Conservation (phyloP, 2,113 vertebrate species). For the Istiophorus platypterus region DNA sequence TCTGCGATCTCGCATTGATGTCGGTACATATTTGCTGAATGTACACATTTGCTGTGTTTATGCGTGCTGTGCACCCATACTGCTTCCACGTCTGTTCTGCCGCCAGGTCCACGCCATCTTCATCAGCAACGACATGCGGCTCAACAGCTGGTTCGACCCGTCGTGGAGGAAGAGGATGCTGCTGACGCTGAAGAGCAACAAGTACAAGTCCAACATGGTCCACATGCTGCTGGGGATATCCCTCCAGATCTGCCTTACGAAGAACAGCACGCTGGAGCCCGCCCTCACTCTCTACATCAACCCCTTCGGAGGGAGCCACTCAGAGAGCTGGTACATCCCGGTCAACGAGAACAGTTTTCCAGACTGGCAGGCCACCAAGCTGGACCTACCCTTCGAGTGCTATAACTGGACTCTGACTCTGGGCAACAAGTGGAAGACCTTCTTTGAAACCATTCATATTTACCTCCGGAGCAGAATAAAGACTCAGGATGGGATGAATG, state of each 20-base stretch:
- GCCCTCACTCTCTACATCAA: constrained; percentile 95
- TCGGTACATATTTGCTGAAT: too few relatives aligned
- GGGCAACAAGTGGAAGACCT: constrained; percentile 98
- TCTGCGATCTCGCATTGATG: too few relatives aligned
- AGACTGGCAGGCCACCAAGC: constrained; percentile 94
- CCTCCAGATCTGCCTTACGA: constrained; percentile 96
- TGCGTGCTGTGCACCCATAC: background rate
- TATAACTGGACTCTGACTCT: constrained; percentile 97
- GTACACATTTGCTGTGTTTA: too few relatives aligned
- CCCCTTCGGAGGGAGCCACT: constrained; percentile 97
- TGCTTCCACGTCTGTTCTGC: constrained; percentile 3
- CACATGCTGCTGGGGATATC: constrained; percentile 97
- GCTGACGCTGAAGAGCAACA: constrained; percentile 97
- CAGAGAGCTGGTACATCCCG: constrained; percentile 98
- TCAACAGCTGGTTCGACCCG: constrained; percentile 98
- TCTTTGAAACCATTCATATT: constrained; percentile 98
- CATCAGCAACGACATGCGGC: constrained; percentile 98
- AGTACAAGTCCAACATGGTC: constrained; percentile 97
- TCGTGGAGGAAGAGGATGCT: constrained; percentile 98
- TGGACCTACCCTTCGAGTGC: constrained; percentile 95
- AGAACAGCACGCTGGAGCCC: constrained; percentile 98
- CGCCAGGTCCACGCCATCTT: constrained; percentile 93
- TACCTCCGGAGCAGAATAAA: constrained; percentile 95
- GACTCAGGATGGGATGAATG: constrained; percentile 87
- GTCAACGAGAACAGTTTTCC: constrained; percentile 93